These are phyloP conservation scores for Minunthozetes semirufus DNA, from an alignment of 2,888 invertebrate species.

Conservation along the genomic window DNA sequence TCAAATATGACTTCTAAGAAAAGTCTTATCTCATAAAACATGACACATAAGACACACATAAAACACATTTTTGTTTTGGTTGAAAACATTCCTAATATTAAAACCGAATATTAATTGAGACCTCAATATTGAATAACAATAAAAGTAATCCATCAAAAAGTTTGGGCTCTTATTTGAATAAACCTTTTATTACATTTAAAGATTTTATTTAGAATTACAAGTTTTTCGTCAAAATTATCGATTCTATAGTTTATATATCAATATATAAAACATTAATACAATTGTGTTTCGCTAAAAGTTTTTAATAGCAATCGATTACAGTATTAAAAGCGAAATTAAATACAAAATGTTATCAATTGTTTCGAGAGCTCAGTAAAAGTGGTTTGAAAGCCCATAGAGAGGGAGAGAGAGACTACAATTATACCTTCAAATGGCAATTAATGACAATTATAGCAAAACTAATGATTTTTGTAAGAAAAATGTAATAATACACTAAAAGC, in stretches of 20 bases:
- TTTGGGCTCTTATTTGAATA: slow-evolving; percentile 14
- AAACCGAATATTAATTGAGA: background rate
- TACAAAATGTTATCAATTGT: slow-evolving; percentile 1
- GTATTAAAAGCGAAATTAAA: slow-evolving; percentile 31
- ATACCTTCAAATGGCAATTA: background rate
- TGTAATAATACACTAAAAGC: background rate
- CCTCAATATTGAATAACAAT: background rate
- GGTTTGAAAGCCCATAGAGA: slow-evolving; percentile 11
- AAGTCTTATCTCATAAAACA: background rate
- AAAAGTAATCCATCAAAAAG: background rate
- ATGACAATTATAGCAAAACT: background rate
- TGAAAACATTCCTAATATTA: background rate
- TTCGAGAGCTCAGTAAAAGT: background rate
- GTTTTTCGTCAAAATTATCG: background rate
- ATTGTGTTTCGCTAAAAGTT: slow-evolving; percentile 6
- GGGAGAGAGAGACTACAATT: background rate
- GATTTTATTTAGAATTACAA: slow-evolving; percentile 14
- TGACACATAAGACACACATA: background rate
- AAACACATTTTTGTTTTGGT: background rate
- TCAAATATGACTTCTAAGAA: background rate
- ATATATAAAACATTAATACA: slow-evolving; percentile 22
- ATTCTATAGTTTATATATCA: background rate
- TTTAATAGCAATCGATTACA: slow-evolving; percentile 20
- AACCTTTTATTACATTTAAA: slow-evolving; percentile 27
- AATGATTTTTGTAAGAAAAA: too few relatives aligned